A percentile compares a stretch with the other conserved stretches of the same genome.
Conservation (phyloP, 2,888 invertebrate genomes). For the Blastobasis adustella region DNA sequence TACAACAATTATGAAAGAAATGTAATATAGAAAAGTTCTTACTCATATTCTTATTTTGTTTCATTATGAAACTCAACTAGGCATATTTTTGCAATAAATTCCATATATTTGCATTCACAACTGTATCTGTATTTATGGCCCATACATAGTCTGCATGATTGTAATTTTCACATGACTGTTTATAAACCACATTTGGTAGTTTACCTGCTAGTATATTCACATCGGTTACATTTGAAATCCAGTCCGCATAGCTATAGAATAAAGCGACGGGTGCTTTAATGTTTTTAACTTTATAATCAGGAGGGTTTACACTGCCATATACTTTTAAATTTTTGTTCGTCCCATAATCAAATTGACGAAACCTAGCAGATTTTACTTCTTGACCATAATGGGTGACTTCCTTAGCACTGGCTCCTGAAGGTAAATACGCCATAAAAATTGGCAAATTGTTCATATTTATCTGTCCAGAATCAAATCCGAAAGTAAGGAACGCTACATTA, state of each 20-base stretch:
- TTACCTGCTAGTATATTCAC: constrained; percentile 65
- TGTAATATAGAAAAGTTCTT: no score
- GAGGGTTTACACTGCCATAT: constrained; percentile 41
- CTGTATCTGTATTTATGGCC: no score
- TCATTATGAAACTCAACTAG: no score
- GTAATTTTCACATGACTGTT: no score
- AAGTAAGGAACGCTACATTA: constrained; percentile 3
- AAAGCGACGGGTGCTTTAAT: constrained; percentile 45
- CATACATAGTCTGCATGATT: no score
- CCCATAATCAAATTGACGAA: constrained; percentile 47
- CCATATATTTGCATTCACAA: no score
- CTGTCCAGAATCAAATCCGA: constrained; percentile 24
- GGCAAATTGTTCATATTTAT: constrained; percentile 14
- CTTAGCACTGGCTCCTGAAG: constrained; percentile 70
- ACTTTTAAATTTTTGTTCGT: constrained; percentile 28
- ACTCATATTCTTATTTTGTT: no score
- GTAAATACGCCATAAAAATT: constrained; percentile 20
- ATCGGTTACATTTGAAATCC: constrained; percentile 75
- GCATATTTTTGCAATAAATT: no score
- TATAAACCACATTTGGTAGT: constrained; percentile 61
- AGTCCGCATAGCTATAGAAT: constrained; percentile 73
- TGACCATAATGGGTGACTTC: constrained; percentile 73
- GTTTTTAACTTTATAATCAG: constrained; percentile 37
- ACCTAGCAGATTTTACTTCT: constrained; percentile 40
- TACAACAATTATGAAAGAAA: no score